Percentiles rank a stretch among this genome's conserved stretches.
Conservation (phyloP, 1,140 invertebrate species). For the Melitaea cinxia region DNA sequence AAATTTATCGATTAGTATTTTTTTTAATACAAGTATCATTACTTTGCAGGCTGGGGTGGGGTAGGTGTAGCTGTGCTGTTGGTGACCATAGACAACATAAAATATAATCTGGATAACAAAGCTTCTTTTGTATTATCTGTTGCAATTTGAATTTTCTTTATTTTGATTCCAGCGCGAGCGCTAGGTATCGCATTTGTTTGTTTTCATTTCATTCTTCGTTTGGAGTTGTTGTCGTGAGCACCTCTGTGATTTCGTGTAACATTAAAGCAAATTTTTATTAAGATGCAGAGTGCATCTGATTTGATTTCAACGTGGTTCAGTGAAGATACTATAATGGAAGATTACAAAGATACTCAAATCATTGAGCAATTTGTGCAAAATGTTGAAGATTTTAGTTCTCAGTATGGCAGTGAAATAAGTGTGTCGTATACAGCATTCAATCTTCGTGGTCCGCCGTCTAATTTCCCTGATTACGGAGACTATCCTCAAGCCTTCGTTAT, state of each 20-base stretch:
- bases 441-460: constrained; percentile 89
- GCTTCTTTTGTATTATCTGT: too few species aligned
- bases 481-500: constrained; percentile 94
- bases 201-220: constrained; percentile 25
- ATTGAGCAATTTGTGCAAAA: constrained; percentile 76
- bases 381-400: constrained; percentile 92
- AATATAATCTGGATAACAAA: neutral
- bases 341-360: constrained; percentile 58
- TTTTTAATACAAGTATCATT: too few species aligned
- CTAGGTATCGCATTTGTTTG: constrained; percentile 18
- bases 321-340: constrained; percentile 52
- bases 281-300: constrained; percentile 72
- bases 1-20: too few species aligned
- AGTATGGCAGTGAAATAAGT: constrained; percentile 93
- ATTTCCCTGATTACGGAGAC: constrained; percentile 94
- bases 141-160: neutral
- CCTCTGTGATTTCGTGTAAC: neutral
- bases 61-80: neutral
- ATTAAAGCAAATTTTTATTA: constrained; percentile 11
- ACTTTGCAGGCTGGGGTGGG: too few species aligned
- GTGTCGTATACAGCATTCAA: constrained; percentile 94
- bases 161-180: neutral
- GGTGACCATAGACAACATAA: too few species aligned
- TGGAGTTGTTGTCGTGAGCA: neutral
- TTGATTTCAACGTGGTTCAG: constrained; percentile 70